These are phyloP conservation scores for Istiophorus platypterus DNA, from an alignment of 2,113 vertebrate genomes.

Conservation along the genomic window DNA sequence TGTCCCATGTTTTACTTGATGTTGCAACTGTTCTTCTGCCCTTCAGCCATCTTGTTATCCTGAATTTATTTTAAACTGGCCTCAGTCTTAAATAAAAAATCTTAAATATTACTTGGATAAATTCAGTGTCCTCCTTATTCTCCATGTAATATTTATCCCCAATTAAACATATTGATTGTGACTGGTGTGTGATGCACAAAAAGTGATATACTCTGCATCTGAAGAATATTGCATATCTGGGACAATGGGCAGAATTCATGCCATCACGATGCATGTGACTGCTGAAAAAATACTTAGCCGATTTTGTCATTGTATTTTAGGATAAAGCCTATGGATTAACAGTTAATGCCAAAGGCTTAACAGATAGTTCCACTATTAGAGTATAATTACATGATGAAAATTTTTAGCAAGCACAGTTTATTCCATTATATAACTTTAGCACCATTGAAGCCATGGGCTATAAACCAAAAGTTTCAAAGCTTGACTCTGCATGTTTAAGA, in stretches of 20 bases:
- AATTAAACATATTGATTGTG: background rate
- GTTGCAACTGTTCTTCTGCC: background rate
- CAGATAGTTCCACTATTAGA: slow-evolving; percentile 38
- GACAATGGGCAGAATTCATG: slow-evolving; percentile 11
- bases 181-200: background rate
- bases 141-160: background rate
- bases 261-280: slow-evolving; percentile 15
- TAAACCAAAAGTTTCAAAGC: background rate
- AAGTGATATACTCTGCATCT: background rate
- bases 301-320: slow-evolving; percentile 60
- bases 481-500: background rate
- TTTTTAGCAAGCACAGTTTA: slow-evolving; percentile 27
- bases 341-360: slow-evolving; percentile 53
- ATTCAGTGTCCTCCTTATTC: too few species aligned
- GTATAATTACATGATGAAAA: slow-evolving; percentile 45
- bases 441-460: background rate
- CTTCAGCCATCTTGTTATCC: too few species aligned
- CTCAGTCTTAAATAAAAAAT: too few species aligned
- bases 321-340: slow-evolving; percentile 61
- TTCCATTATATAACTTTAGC: slow-evolving; percentile 25
- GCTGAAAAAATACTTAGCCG: slow-evolving; percentile 41
- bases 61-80: background rate
- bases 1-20: background rate
- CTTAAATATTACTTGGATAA: too few species aligned
- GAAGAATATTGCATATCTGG: background rate